These are phyloP conservation scores for Ditylenchus weischeri DNA, from an alignment of 2,888 invertebrate genomes.

Conservation along the genomic window DNA sequence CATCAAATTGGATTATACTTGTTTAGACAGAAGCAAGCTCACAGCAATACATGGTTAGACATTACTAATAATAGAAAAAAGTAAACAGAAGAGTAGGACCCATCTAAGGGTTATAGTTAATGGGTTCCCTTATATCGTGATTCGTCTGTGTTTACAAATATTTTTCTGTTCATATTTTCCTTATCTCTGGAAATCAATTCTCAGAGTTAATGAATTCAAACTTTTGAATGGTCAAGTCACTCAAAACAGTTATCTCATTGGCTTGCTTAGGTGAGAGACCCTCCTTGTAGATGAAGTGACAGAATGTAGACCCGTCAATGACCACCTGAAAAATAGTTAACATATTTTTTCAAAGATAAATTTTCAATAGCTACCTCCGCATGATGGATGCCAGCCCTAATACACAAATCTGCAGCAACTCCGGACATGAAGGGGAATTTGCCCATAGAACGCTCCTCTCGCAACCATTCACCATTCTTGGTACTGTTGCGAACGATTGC, in stretches of 20 bases:
- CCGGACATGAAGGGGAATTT: conserved; percentile 48
- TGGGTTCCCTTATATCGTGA: no score
- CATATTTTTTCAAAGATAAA: neutral
- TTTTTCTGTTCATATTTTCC: no score
- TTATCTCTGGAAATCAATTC: no score
- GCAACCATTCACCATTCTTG: conserved; percentile 39
- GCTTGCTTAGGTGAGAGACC: conserved; percentile 32
- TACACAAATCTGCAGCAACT: conserved; percentile 45
- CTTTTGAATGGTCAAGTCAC: conserved; percentile 42
- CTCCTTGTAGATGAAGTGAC: conserved; percentile 41
- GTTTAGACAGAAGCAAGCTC: no score
- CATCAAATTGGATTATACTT: no score
- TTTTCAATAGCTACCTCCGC: no score
- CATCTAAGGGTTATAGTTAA: no score
- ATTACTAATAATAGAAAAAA: no score
- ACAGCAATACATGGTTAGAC: no score
- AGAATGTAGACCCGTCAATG: conserved; percentile 43
- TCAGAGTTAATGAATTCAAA: conserved; percentile 26
- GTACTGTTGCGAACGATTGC: conserved; percentile 47
- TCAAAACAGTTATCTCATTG: conserved; percentile 36
- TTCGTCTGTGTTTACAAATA: no score
- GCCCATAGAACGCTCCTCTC: conserved; percentile 44
- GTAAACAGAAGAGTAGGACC: no score
- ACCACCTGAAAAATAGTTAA: conserved; percentile 34
- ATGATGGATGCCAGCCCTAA: conserved; percentile 40